phyloP scores from a whole-genome alignment of 2,113 vertebrate genomes.

The Eudyptes chrysolophus region DNA sequence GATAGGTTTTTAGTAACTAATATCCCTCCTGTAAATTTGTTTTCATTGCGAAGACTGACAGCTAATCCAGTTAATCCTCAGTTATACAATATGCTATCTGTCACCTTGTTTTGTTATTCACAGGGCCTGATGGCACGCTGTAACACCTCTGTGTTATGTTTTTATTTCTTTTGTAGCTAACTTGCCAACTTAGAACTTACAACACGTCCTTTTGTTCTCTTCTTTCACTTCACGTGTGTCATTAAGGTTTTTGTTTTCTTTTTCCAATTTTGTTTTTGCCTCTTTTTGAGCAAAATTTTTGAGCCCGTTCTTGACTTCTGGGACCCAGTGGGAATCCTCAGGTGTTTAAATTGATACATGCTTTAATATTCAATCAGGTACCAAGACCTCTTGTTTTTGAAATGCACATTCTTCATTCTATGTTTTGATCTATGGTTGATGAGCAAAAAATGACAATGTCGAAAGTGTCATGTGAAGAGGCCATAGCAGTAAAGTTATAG shows the following conservation, averaged over 20 bases:
- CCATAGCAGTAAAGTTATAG: not conserved
- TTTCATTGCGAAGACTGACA: not conserved
- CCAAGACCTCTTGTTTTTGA: not conserved
- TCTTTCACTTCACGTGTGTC: not conserved
- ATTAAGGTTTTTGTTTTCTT: not conserved
- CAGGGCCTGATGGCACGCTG: not conserved
- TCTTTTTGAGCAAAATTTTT: not conserved
- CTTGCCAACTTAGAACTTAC: not conserved
- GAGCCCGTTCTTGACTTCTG: not conserved
- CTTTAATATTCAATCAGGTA: not conserved
- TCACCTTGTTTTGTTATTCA: not conserved
- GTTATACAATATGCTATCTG: not conserved
- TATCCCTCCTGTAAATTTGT: not conserved
- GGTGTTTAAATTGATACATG: not conserved
- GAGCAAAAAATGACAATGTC: not conserved
- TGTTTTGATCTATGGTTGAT: not conserved
- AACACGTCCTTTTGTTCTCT: not conserved
- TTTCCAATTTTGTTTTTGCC: not conserved
- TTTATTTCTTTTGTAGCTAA: not conserved
- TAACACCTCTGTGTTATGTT: not conserved
- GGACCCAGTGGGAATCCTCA: not conserved
- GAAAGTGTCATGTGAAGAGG: not conserved
- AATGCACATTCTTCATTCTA: not conserved
- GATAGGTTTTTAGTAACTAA: not conserved
- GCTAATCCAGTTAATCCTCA: conserved; percentile 1